Base-by-base conservation (phyloP, 1,140 invertebrate genomes). In the Adoxophyes honmai region DNA sequence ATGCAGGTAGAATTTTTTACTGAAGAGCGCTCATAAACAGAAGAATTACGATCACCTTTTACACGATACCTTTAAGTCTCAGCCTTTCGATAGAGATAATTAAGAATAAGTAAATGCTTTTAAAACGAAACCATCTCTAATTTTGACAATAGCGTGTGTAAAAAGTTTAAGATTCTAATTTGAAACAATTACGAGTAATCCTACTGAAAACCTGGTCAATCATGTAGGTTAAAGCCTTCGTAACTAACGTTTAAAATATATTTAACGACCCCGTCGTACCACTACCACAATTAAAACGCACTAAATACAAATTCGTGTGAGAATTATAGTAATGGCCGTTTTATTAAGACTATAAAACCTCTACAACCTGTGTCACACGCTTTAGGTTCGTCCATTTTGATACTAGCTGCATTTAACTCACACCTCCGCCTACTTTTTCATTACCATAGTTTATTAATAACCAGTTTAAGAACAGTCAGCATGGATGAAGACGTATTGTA, bases 211-310 rank as follows among this genome's bases (percentile, higher is more conserved):
- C 36, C 4, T 37, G 8, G 13, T 37, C 13, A 37, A 37, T 37
- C 36, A 2, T 2, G 9, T n/a, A 10, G 2, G 1, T n/a, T n/a
- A 37, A 37, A n/a, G 10, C 13, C 2, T 37, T 10, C 36, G 10
- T 37, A 37, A 37, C 4, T 13, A n/a, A 10, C 10, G 36, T 37
- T n/a, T 37, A 42, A 28, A n/a, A 11, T 36, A 36, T 21, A 62
- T 76, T 82, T 82, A 71, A 82, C 55, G 67, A 66, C 60, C 60
- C 62, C 44, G 68, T 73, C 67, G 55, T 66, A 72, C 74, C 75
- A 80, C 79, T 75, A 73, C 65, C 60, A 72, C 69, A 78, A 76
- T 80, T 80, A 80, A 78, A 73, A 77, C 63, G 67, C 60, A 67
- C 57, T 63, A 64, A 66, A 59, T 69, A 80, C 76, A 80, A 80